Conservation (phyloP, 2,888 invertebrate species). For the Callyntrura sp. region DNA sequence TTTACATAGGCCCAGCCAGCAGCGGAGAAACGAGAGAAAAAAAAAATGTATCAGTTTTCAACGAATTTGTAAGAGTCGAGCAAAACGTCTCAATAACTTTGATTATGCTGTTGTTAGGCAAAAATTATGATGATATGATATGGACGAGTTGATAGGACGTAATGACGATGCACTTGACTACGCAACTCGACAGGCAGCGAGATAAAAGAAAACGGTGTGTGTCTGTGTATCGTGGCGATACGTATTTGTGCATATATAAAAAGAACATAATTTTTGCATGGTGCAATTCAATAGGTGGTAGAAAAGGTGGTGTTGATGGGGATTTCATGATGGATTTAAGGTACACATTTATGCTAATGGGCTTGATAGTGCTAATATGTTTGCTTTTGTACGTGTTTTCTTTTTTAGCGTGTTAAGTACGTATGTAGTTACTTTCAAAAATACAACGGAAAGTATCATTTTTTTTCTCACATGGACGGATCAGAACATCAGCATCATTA, state of each 20-base stretch:
- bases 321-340: not conserved
- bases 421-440: conserved; percentile 3
- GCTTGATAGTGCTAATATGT: conserved; percentile 19
- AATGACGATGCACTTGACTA: conserved; percentile 13
- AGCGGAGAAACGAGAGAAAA: too few relatives aligned
- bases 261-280: not conserved
- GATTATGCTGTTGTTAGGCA: not conserved
- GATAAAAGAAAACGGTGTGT: not conserved
- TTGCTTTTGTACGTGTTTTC: too few relatives aligned
- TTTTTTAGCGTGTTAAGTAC: not conserved
- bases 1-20: too few relatives aligned
- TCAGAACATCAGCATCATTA: too few relatives aligned
- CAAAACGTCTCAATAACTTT: conserved; percentile 44
- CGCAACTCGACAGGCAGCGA: not conserved
- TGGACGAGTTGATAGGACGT: conserved; percentile 10
- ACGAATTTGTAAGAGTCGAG: not conserved
- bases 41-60: conserved; percentile 5
- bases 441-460: not conserved
- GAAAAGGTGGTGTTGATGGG: not conserved
- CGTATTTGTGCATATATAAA: not conserved
- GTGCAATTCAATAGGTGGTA: not conserved
- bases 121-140: conserved; percentile 26
- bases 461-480: not conserved
- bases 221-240: not conserved
- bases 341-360: not conserved